Evolutionary conservation across 2,113 vertebrate species (phyloP), one percentile per base, ranked within the genome.

Genomic region (Thymallus thymallus): DNA sequence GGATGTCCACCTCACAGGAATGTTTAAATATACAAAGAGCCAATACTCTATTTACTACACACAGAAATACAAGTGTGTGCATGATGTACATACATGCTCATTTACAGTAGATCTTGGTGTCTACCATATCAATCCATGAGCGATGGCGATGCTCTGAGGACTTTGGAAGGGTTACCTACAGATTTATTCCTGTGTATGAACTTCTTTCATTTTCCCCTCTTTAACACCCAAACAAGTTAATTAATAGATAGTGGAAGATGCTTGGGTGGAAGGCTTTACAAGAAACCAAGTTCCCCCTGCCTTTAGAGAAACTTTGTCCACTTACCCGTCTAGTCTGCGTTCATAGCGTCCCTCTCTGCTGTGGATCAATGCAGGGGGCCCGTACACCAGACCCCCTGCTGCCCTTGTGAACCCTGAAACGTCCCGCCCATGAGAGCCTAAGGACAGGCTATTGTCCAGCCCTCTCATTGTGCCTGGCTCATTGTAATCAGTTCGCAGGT

Each of bases 301-400:
- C 86, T 91, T 88, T 72, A 84, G 81, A 89, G 88, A 91, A 90
- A 88, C 96, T 84, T 83, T 84, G 89, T 94, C 92, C 93, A 94
- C 93, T 94, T 94, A 94, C 93, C 93, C 92, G 91, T 94, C 93
- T 93, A 93, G 88, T 93, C 92, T 93, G 86, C 93, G 96, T 92
- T 99, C 98, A 98, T 98, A 99, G 94, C 98, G 98, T 95, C 98
- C 98, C 95, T 99, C 98, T 94, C 98, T 97, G 96, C 94, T 95
- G 97, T 99, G 98, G 93, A 99, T 96, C 77, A 97, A 96, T 88
- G 96, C 95, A 56, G 96, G 95, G 83, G 98, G 96, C 58, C 94
- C 97, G 82, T 98, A 99, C 90, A 97, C 93, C 84, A 97, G 94
- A 86, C 97, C 97, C 91, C 96, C 97, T 41, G 96, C 94, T 93